Evolutionary conservation across 2,797 vertebrate genomes (phyloP).

Genomic region (Oceanodroma leucorhoa): DNA sequence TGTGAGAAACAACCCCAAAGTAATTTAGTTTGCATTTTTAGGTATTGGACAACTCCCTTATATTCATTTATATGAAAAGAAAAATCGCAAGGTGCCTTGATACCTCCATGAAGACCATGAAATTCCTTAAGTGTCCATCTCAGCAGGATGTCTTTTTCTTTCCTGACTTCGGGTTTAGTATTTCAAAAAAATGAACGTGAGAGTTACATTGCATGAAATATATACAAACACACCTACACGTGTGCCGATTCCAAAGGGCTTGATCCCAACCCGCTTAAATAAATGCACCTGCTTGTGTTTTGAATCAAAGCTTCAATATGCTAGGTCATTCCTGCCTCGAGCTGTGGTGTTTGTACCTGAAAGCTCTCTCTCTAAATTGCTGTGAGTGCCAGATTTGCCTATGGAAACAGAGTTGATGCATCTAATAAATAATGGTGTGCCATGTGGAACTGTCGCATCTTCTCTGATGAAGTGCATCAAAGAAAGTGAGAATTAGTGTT

Average conservation of each 20-base stretch:
- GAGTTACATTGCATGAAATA: neutral
- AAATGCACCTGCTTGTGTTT: neutral
- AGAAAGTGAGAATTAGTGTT: neutral
- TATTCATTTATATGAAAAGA: neutral
- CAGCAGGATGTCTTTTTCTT: neutral
- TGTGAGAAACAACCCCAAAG: neutral
- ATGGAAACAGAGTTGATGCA: neutral
- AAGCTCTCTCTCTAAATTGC: neutral
- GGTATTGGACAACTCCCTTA: neutral
- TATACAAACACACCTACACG: fast-evolving
- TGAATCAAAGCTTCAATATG: neutral
- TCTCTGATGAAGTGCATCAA: neutral
- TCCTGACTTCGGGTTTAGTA: neutral
- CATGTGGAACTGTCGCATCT: neutral
- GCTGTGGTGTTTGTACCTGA: neutral
- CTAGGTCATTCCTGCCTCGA: neutral
- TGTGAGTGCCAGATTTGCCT: neutral
- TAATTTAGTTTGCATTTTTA: neutral
- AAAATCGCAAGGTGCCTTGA: neutral
- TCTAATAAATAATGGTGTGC: neutral
- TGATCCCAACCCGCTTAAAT: neutral
- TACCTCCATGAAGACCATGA: neutral
- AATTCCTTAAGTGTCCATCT: neutral
- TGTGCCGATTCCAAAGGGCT: neutral
- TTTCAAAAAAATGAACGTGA: neutral